Base-by-base conservation (phyloP, 92 coral and sea anemone species). In the Epizoanthus stellaris region DNA sequence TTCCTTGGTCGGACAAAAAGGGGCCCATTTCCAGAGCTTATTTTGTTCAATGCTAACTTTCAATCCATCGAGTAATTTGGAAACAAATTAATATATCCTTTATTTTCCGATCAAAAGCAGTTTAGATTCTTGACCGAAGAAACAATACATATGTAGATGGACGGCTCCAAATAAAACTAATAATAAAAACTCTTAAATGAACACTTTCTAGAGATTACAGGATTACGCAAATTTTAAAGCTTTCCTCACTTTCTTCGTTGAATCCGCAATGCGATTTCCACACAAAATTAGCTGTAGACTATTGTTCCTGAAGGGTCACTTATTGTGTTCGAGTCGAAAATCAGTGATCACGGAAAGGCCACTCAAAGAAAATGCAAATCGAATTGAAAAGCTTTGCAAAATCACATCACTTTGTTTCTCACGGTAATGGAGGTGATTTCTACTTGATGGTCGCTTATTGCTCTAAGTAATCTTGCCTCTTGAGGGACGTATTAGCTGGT, bases 341-440 rank as follows among this genome's bases (percentile, higher is more conserved):
- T 77, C 70, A 23, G 61, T 63, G 83, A 79, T 79, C 83, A 79
- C 83, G 83, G 71, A 79, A 79, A 45, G 36, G 10, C 15, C 64
- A 79, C 47, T 62, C 23, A 79, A 79, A 79, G 73, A 63, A 45
- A 79, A 79, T 79, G 83, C 61, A 42, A 79, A 79, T 79, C 83
- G 71, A 64, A 79, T 79, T 61, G 72, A 63, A 79, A 79, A 63
- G 54, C 71, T 67, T 52, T 21, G 39, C 15, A n/a, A 21, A 40
- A 21, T 13, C 59, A 43, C 83, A 79, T 52, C n/a, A 30, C 21
- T 52, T 45, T 63, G 59, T 40, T 79, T 79, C 83, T 79, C 83
- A 79, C 83, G 83, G 71, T 79, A 42, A 47, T 79, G 71, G 61
- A 62, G 47, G 83, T 60, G 65, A 42, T 61, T 79, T 79, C 60